A percentile compares a stretch with the other conserved stretches of the same genome.
phyloP scores from a whole-genome alignment of 2,113 vertebrate genomes.

The Puntigrus tetrazona region DNA sequence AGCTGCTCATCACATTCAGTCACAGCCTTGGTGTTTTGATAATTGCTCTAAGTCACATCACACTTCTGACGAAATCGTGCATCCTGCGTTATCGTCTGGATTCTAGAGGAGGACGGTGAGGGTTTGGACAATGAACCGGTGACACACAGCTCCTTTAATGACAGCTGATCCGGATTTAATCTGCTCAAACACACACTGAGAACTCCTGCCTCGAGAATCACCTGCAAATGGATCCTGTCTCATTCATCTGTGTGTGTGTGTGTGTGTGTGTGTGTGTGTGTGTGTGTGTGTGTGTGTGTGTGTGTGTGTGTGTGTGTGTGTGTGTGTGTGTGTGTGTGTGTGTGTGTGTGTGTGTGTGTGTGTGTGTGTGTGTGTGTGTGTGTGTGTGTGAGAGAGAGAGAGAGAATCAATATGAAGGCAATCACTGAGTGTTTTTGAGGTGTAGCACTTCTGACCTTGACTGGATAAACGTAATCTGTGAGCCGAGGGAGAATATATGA shows the following conservation, averaged over 20 bases:
- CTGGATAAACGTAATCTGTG: conserved; percentile 58
- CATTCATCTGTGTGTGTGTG: conserved; percentile 24
- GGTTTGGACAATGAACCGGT: not conserved
- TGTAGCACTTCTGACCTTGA: conserved; percentile 68
- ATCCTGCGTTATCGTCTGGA: not conserved
- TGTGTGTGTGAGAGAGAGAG: too few species aligned
- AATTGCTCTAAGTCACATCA: not conserved
- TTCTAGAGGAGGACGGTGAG: not conserved
- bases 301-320: not conserved
- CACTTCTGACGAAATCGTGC: not conserved
- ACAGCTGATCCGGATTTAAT: not conserved
- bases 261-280: not conserved
- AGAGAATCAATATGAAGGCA: conserved; percentile 71
- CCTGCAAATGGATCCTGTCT: conserved; percentile 39
- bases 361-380: too few species aligned
- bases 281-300: too few species aligned
- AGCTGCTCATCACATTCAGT: too few species aligned
- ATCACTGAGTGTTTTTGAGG: conserved; percentile 62
- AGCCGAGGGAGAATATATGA: conserved; percentile 57
- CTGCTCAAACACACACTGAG: not conserved
- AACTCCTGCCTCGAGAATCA: not conserved
- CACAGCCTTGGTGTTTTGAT: not conserved
- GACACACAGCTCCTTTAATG: not conserved
- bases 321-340: conserved; percentile 50
- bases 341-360: not conserved